Conservation (phyloP, 2,113 vertebrate genomes). For the Gavialis gangeticus region DNA sequence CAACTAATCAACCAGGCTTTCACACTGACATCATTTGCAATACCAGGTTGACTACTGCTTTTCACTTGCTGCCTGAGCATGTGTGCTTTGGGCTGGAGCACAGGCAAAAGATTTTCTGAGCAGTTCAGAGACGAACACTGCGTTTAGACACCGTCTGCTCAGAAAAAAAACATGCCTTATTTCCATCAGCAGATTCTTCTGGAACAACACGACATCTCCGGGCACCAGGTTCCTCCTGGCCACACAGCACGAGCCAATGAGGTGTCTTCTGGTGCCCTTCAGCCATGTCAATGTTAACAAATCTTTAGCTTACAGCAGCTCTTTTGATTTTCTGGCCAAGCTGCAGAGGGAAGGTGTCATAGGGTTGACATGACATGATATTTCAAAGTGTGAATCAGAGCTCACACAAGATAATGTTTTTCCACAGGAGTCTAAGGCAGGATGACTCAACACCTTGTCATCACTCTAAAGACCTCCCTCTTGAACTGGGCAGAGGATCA, state of each 20-base stretch:
- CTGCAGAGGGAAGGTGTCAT: neutral
- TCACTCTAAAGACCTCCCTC: slow-evolving; percentile 48
- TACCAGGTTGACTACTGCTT: neutral
- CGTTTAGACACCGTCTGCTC: neutral
- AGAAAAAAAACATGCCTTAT: rapidly evolving
- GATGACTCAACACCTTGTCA: slow-evolving; percentile 67
- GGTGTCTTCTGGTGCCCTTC: neutral
- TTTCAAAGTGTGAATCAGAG: slow-evolving; percentile 41
- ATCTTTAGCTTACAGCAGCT: neutral
- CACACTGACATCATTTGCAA: neutral
- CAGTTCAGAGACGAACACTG: too few relatives aligned
- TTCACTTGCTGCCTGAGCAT: neutral
- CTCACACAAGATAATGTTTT: slow-evolving; percentile 52
- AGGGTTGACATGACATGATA: neutral
- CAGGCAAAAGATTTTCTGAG: neutral
- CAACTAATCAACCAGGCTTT: neutral
- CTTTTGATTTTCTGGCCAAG: slow-evolving; percentile 36
- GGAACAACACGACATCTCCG: neutral
- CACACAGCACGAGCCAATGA: neutral
- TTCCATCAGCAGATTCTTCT: slow-evolving; percentile 28
- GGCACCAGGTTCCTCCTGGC: neutral
- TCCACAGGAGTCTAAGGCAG: slow-evolving; percentile 36
- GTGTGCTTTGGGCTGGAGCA: neutral
- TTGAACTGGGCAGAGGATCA: slow-evolving; percentile 50
- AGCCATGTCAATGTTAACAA: neutral